Evolutionary conservation across 2,113 vertebrate species (phyloP), one percentile per base, ranked within the genome.

Genomic region (Galemys pyrenaicus): DNA sequence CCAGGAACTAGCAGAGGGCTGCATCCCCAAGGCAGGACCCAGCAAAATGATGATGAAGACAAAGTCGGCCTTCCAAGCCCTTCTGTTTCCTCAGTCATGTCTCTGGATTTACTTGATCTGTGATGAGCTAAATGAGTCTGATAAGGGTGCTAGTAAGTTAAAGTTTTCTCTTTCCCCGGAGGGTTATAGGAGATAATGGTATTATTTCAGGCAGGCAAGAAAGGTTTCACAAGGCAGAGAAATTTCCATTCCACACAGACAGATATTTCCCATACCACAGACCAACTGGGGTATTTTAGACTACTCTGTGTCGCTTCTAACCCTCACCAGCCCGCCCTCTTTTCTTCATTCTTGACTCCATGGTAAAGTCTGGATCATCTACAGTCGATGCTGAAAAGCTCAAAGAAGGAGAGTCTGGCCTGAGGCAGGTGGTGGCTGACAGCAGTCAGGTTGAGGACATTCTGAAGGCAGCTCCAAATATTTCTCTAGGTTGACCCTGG

Each of bases 71-170:
- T 73, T 73, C 65, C 87, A 51, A 86, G 56, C 12, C 1, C 4
- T 82, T 68, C 54, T 58, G 15, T 26, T 35, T 84, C 74, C 56
- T 67, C 22, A 6, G 67, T 56, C 35, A n/a, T 9, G 90, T 94
- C 46, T 8, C 24, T 22, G 81, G 64, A 60, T 70, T 84, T 39
- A 87, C 75, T 3, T 79, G 78, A 85, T 71, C 37, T 44, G 24
- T 58, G 89, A 86, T 64, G 91, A 92, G 39, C 46, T 49, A 39
- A 54, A 64, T 78, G 83, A 77, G 79, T 74, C 74, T 60, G 68
- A 85, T 77, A 74, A 78, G 74, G 58, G 62, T 68, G 32, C 58
- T 71, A 17, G 62, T 6, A 32, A 73, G 70, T 51, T 30, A 8
- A 70, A 73, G 19, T 92, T 39, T 46, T 44, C 58, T 74, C 54